These are phyloP conservation scores for Coccyzus lansbergi DNA, from an alignment of 2,797 vertebrate species.

Conservation along the genomic window DNA sequence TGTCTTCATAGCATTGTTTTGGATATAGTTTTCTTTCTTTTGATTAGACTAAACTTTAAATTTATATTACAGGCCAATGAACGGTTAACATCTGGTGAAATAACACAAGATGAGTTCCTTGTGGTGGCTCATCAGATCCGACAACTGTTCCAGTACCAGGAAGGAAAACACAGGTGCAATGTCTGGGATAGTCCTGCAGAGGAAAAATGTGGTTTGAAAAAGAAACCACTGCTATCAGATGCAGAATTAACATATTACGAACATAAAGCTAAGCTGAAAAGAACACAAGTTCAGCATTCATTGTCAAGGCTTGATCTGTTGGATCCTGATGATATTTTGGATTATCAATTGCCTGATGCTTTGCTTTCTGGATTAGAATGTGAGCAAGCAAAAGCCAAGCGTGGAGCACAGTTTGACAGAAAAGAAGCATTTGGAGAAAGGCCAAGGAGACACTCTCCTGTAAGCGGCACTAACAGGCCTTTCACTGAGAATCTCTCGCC, in stretches of 20 bases:
- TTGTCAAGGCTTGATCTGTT: constrained; percentile 79
- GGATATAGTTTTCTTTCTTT: background rate
- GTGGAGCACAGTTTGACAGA: constrained; percentile 78
- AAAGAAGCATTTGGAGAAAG: constrained; percentile 79
- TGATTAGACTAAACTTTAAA: background rate
- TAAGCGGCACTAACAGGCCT: constrained; percentile 76
- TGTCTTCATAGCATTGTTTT: background rate
- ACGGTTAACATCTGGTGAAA: constrained; percentile 88
- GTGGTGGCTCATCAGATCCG: constrained; percentile 94
- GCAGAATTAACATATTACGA: constrained; percentile 92
- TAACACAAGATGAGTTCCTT: constrained; percentile 94
- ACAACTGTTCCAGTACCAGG: constrained; percentile 96
- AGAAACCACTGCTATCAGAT: constrained; percentile 84
- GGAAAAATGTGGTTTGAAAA: constrained; percentile 82
- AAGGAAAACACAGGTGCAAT: constrained; percentile 90
- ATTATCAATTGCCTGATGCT: constrained; percentile 79
- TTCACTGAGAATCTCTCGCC: constrained; percentile 77
- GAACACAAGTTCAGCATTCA: constrained; percentile 90
- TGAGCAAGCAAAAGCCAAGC: constrained; percentile 80
- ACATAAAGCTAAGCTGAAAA: constrained; percentile 94
- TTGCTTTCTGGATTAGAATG: constrained; percentile 80
- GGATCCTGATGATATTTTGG: constrained; percentile 81
- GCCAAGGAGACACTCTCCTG: constrained; percentile 79
- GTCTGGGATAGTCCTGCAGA: constrained; percentile 85
- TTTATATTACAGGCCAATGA: constrained; percentile 85